Evolutionary conservation across 2,888 invertebrate species (phyloP), one percentile per base, ranked within the genome.

Genomic region (Agrotis puta): DNA sequence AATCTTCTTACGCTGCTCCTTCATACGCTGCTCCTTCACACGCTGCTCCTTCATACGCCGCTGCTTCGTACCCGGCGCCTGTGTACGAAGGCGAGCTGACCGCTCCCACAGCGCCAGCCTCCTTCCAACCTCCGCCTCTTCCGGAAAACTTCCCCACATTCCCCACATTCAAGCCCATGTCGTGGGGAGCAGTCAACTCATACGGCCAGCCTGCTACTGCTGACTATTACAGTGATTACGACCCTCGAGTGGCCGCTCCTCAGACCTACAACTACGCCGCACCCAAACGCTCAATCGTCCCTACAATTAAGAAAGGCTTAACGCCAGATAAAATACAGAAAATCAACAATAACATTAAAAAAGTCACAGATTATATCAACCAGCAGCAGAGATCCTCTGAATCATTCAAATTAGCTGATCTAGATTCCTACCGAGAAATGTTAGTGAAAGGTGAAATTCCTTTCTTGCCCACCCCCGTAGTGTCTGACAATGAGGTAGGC

Each of bases 291-390:
- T 91, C 93, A 4, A 79, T 85, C 0, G 79, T 74, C 0, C 88
- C 92, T 0, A 71, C 82, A 5, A 76, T 88, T 50, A 86, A 91
- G 22, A 79, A 85, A 22, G 92, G 93, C 2, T 76, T 95, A 14
- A 94, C 94, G 0, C 82, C 91, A 13, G 94, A 93, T 18, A 96
- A 96, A 84, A 89, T 96, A 9, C 91, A 95, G 73, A 95, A 95
- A 83, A 95, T 96, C n/a, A 92, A 87, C 47, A 85, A 86, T 24
- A 96, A 96, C 77, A 72, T 96, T 4, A 91, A 92, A 50, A 96
- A 96, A 86, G 77, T 95, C 14, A 90, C 90, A 3, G 86, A 85
- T 22, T 90, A 92, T 24, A 84, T 94, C 76, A 93, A 92, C 66
- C 87, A 92, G 18, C 91, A 88, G 47, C 91, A 94, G 73, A 90